A percentile compares a stretch with the other conserved stretches of the same genome.
Conservation (phyloP, 2,113 vertebrate species). For the Actinemys pallida region DNA sequence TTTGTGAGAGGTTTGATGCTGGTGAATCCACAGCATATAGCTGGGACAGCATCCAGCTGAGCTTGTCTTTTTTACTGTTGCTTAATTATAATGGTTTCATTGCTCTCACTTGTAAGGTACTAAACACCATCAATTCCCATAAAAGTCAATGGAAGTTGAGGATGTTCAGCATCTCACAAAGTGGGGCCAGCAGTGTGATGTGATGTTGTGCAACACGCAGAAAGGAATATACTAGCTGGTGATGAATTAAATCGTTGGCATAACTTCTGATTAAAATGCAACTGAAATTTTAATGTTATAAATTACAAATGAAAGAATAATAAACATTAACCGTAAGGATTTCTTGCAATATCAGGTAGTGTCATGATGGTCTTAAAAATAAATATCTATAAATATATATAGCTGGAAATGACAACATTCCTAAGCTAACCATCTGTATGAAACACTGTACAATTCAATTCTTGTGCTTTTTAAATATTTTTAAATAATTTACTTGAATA, state of each 20-base stretch:
- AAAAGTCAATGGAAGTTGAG: slow-evolving; percentile 49
- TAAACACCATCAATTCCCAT: slow-evolving; percentile 20
- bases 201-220: not conserved
- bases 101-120: slow-evolving; percentile 14
- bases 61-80: not conserved
- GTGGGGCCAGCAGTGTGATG: slow-evolving; percentile 55
- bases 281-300: not conserved
- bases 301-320: slow-evolving; percentile 40
- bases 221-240: slow-evolving; percentile 13
- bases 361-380: slow-evolving; percentile 70
- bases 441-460: slow-evolving; percentile 75
- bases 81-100: slow-evolving; percentile 28
- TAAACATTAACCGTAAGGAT: slow-evolving; percentile 36
- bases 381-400: slow-evolving; percentile 55
- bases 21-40: slow-evolving; percentile 33
- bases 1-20: slow-evolving; percentile 39
- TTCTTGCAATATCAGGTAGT: slow-evolving; percentile 60
- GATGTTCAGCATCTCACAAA: slow-evolving; percentile 62
- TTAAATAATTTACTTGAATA: slow-evolving; percentile 79
- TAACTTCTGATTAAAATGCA: not conserved
- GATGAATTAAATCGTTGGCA: slow-evolving; percentile 28
- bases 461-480: slow-evolving; percentile 63
- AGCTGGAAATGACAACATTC: slow-evolving; percentile 59
- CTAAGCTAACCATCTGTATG: slow-evolving; percentile 53
- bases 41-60: slow-evolving; percentile 20